Percentiles rank a stretch among this genome's conserved stretches.
Evolutionary conservation across 2,113 vertebrate species (phyloP).

Genomic region (Psophia crepitans): DNA sequence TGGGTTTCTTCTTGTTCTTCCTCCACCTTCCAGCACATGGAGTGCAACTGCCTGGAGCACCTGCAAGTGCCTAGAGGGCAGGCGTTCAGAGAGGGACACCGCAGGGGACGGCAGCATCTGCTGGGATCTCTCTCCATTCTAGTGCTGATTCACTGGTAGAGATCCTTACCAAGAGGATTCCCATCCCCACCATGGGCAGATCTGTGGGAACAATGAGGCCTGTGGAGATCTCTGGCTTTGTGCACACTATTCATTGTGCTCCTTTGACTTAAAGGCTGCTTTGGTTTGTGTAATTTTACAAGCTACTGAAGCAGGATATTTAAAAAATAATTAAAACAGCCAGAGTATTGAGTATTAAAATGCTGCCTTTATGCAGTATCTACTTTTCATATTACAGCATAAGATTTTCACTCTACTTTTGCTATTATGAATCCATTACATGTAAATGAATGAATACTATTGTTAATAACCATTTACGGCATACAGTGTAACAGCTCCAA

Average conservation of each 20-base stretch:
- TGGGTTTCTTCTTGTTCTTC: neutral
- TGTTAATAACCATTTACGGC: constrained; percentile 69
- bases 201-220: neutral
- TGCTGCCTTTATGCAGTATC: constrained; percentile 50
- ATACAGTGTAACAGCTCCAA: constrained; percentile 62
- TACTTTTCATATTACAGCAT: constrained; percentile 52
- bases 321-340: constrained; percentile 66
- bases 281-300: constrained; percentile 55
- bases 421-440: constrained; percentile 68
- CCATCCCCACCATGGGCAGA: neutral
- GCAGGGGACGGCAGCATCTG: neutral
- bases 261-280: constrained; percentile 19
- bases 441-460: constrained; percentile 65
- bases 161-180: neutral
- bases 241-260: neutral
- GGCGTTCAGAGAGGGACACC: rapidly evolving
- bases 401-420: constrained; percentile 60
- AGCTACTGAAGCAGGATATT: constrained; percentile 62
- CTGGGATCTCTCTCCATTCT: neutral
- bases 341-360: constrained; percentile 59
- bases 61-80: neutral
- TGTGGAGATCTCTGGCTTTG: neutral
- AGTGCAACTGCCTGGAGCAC: neutral
- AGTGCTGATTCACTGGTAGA: neutral
- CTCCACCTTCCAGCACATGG: neutral